A percentile compares a stretch with the other conserved stretches of the same genome.
Evolutionary conservation across 2,113 vertebrate species (phyloP).

Genomic region (Cyprinodon variegatus): DNA sequence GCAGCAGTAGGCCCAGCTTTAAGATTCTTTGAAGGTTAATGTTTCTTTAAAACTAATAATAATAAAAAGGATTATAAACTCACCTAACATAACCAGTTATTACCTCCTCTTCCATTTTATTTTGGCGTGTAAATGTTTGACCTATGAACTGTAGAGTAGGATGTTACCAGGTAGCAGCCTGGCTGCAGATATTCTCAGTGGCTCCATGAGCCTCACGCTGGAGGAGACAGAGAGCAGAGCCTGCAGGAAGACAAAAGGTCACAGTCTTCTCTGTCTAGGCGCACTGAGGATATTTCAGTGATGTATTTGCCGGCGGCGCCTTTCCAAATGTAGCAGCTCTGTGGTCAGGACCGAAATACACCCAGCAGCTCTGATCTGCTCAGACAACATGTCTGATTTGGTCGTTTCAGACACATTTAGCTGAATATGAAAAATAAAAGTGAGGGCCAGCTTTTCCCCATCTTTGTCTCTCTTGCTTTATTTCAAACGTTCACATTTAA

Average conservation of each 20-base stretch:
- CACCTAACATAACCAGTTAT: too few relatives aligned
- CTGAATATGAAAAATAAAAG: background rate
- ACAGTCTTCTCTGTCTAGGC: constrained; percentile 13
- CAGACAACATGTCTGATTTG: constrained; percentile 17
- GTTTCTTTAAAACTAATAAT: too few relatives aligned
- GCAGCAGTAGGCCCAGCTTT: too few relatives aligned
- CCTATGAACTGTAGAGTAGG: background rate
- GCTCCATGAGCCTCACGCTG: background rate
- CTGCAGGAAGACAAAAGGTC: constrained; percentile 29
- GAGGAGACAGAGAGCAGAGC: constrained; percentile 2
- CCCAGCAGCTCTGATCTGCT: constrained; percentile 17
- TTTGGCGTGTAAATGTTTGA: too few relatives aligned
- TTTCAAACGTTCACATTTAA: too few relatives aligned
- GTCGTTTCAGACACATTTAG: background rate
- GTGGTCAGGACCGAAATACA: constrained; percentile 20
- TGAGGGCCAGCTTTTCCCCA: background rate
- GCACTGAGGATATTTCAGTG: constrained; percentile 21
- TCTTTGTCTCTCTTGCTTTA: background rate
- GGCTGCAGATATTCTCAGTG: background rate
- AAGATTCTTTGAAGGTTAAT: too few relatives aligned
- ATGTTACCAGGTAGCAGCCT: background rate
- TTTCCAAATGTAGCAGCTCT: constrained; percentile 31
- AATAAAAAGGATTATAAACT: too few relatives aligned
- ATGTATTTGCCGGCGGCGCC: constrained; percentile 29
- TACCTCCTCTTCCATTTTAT: background rate